Percentiles rank a stretch among this genome's conserved stretches.
phyloP scores from a whole-genome alignment of 2,113 vertebrate species.

The Corynorhinus townsendii region DNA sequence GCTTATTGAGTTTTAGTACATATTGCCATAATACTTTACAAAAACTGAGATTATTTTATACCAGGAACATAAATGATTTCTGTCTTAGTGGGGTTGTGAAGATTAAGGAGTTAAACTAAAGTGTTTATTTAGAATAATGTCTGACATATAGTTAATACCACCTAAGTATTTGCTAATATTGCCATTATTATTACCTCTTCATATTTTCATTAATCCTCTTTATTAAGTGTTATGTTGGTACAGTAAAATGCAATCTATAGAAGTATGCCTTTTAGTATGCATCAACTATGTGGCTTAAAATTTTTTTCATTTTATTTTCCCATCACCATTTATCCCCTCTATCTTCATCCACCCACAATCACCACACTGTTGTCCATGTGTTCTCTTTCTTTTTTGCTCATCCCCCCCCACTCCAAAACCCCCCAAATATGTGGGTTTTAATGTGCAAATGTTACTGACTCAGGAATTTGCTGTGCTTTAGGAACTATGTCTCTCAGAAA shows the following conservation, averaged over 20 bases:
- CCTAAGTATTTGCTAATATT: background rate
- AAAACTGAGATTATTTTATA: background rate
- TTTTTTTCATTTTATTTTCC: background rate
- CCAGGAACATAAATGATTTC: slow-evolving; percentile 10
- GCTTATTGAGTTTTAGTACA: background rate
- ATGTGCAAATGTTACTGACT: background rate
- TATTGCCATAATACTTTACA: background rate
- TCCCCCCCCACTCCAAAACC: background rate
- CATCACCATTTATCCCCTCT: background rate
- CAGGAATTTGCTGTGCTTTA: background rate
- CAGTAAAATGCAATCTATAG: background rate
- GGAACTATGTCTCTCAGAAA: background rate
- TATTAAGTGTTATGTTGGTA: background rate
- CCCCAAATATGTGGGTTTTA: background rate
- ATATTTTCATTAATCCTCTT: background rate
- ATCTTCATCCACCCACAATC: background rate
- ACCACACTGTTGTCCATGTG: background rate
- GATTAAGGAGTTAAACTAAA: slow-evolving; percentile 11
- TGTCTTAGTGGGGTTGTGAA: background rate
- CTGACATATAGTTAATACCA: background rate
- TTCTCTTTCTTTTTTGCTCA: background rate
- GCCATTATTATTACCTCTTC: background rate
- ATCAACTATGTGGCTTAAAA: background rate
- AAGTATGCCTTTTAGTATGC: background rate
- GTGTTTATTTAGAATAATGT: background rate